phyloP scores from a whole-genome alignment of 2,113 vertebrate genomes.

The Ptilonorhynchus violaceus region DNA sequence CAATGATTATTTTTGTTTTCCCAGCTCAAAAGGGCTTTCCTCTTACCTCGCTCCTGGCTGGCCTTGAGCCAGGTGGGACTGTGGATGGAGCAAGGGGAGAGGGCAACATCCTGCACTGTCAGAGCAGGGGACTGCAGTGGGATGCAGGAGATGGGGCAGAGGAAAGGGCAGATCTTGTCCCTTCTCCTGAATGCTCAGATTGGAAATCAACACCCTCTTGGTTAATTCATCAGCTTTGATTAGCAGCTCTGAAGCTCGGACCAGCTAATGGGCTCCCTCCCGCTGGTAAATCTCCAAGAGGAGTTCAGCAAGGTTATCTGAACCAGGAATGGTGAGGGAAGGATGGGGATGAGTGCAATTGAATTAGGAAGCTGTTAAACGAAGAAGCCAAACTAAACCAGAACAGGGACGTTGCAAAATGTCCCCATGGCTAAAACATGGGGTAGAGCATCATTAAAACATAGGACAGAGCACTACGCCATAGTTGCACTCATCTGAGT shows the following conservation, averaged over 20 bases:
- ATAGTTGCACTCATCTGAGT: rapidly evolving
- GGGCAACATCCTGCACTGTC: neutral
- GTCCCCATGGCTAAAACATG: neutral
- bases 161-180: neutral
- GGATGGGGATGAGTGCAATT: neutral
- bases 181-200: neutral
- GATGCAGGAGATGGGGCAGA: neutral
- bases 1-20: neutral
- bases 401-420: rapidly evolving
- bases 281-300: neutral
- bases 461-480: neutral
- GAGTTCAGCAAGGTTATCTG: neutral
- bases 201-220: neutral
- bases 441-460: neutral
- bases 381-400: neutral
- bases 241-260: neutral
- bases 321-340: neutral
- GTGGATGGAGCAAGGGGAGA: neutral
- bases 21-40: neutral
- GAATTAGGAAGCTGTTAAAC: neutral
- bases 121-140: neutral
- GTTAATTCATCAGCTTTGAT: slow-evolving; percentile 41
- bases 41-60: neutral
- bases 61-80: neutral
- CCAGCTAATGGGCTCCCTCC: slow-evolving; percentile 16